phyloP scores from a whole-genome alignment of 2,113 vertebrate genomes.

The Notothenia coriiceps region DNA sequence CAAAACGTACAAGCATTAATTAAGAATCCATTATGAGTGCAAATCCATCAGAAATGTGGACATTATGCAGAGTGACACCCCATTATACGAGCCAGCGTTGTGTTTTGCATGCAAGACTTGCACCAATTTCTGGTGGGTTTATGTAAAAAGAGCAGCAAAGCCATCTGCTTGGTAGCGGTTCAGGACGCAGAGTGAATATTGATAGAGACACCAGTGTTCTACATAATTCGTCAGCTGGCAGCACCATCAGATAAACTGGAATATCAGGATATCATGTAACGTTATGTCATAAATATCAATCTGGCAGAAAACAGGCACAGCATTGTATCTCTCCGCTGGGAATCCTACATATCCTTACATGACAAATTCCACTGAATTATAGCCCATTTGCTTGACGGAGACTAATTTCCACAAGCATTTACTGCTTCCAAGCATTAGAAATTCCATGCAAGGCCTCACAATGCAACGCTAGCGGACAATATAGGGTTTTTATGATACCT shows the following conservation, averaged over 20 bases:
- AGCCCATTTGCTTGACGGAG: not conserved
- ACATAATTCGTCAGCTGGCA: slow-evolving; percentile 42
- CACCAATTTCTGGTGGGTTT: slow-evolving; percentile 62
- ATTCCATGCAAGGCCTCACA: slow-evolving; percentile 2
- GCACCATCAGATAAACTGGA: slow-evolving; percentile 37
- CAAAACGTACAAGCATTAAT: slow-evolving; percentile 74
- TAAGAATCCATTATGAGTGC: slow-evolving; percentile 76
- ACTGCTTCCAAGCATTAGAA: not conserved
- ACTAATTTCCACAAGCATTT: not conserved
- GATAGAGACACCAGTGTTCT: slow-evolving; percentile 53
- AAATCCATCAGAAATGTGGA: slow-evolving; percentile 75
- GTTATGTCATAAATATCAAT: slow-evolving; percentile 50
- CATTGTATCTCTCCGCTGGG: slow-evolving; percentile 1
- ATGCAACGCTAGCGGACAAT: not conserved
- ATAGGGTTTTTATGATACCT: slow-evolving; percentile 13
- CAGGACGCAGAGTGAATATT: slow-evolving; percentile 63
- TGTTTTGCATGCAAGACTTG: slow-evolving; percentile 54
- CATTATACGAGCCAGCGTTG: slow-evolving; percentile 51
- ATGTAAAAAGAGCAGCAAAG: slow-evolving; percentile 48
- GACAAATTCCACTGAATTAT: slow-evolving; percentile 15
- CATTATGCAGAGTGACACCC: slow-evolving; percentile 71
- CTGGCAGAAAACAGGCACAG: slow-evolving; percentile 41
- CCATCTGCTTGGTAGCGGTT: slow-evolving; percentile 71
- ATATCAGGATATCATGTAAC: slow-evolving; percentile 35
- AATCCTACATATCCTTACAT: not conserved